These are phyloP conservation scores for Xanthia icteritia DNA, from an alignment of 2,888 invertebrate genomes.

Conservation along the genomic window DNA sequence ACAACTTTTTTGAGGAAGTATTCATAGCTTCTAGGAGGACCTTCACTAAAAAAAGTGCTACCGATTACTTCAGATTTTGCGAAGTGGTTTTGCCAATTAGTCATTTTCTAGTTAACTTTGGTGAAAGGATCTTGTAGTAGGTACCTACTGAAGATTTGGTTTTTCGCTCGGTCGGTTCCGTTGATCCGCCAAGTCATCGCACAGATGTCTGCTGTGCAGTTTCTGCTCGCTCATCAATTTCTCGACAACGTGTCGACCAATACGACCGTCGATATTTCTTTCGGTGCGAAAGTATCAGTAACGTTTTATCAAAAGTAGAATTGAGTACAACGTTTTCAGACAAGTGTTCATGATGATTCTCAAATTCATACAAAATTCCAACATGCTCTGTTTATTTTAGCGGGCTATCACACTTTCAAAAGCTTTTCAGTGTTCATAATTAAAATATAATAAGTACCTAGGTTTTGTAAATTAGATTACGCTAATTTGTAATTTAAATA, in stretches of 20 bases:
- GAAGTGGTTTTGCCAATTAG: background rate
- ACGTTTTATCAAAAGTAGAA: background rate
- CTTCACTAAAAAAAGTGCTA: background rate
- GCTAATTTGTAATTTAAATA: background rate
- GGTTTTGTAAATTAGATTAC: constrained; percentile 1
- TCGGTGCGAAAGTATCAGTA: constrained; percentile 5
- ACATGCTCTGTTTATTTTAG: constrained; percentile 52
- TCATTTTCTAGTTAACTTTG: background rate
- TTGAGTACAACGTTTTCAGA: constrained; percentile 3
- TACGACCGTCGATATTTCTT: constrained; percentile 28
- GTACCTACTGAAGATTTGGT: constrained; percentile 13
- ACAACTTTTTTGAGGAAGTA: background rate
- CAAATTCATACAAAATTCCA: constrained; percentile 32
- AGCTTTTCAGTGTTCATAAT: constrained; percentile 27
- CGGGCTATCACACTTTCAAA: constrained; percentile 44
- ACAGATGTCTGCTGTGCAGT: constrained; percentile 6
- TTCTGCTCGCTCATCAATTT: constrained; percentile 34
- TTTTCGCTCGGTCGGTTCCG: constrained; percentile 2
- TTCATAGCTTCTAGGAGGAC: background rate
- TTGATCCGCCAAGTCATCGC: constrained; percentile 17
- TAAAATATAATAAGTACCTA: background rate
- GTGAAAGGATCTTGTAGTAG: constrained; percentile 17
- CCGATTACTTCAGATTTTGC: background rate
- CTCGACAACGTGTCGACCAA: background rate
- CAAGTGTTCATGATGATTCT: constrained; percentile 25